Evolutionary conservation across 2,797 vertebrate genomes (phyloP).

Genomic region (Sebastiscus albofasciatus): DNA sequence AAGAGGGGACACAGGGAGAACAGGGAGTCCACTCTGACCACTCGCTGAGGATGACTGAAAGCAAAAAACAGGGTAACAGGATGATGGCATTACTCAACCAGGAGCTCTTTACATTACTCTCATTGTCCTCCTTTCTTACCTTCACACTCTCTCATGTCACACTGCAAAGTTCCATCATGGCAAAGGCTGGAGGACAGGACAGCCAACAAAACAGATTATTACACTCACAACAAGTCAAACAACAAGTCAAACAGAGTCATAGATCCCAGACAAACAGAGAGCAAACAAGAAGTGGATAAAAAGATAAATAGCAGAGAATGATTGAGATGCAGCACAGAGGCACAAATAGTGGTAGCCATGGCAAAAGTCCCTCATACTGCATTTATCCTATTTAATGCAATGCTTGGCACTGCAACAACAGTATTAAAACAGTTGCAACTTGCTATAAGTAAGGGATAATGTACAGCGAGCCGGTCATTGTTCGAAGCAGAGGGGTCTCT

Average conservation of each 20-base stretch:
- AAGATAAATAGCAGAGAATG: background rate
- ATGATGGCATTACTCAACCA: background rate
- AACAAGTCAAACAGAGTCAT: background rate
- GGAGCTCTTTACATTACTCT: background rate
- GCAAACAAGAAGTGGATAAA: background rate
- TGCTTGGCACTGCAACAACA: background rate
- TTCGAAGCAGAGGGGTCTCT: too few relatives aligned
- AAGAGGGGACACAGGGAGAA: conserved; percentile 80
- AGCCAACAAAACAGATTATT: background rate
- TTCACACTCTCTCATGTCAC: conserved; percentile 84
- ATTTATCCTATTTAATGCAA: background rate
- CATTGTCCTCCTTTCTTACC: conserved; percentile 57
- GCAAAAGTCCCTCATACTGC: background rate
- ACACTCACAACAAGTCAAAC: background rate
- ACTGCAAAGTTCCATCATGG: conserved; percentile 79
- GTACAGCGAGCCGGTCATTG: too few relatives aligned
- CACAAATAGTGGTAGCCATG: background rate
- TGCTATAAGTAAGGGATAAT: too few relatives aligned
- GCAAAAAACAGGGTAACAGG: background rate
- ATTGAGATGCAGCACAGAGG: background rate
- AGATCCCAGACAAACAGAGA: background rate
- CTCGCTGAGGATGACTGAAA: conserved; percentile 84
- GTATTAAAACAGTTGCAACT: background rate
- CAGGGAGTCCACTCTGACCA: conserved; percentile 92
- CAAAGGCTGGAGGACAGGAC: conserved; percentile 79